phyloP scores from a whole-genome alignment of 1,140 invertebrate species.

The Drosophila nasuta region DNA sequence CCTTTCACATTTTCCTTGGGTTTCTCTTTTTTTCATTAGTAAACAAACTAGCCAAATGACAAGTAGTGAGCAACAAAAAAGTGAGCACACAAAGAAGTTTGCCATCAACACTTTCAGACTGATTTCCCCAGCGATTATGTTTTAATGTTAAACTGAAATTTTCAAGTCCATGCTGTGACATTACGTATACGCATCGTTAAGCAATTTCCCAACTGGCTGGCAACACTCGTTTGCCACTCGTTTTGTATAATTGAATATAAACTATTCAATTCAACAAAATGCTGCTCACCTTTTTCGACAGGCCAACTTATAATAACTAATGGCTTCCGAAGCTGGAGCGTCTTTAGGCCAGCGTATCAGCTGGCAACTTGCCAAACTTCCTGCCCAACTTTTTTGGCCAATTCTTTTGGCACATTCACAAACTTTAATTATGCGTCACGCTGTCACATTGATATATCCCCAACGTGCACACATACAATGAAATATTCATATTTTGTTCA shows the following conservation, averaged over 20 bases:
- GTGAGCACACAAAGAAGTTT: slow-evolving; percentile 17
- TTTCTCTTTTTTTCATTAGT: slow-evolving; percentile 55
- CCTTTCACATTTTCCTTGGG: neutral
- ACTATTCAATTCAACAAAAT: slow-evolving; percentile 12
- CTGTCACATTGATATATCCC: slow-evolving; percentile 40
- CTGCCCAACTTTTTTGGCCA: slow-evolving; percentile 33
- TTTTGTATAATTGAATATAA: slow-evolving; percentile 23
- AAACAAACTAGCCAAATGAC: slow-evolving; percentile 19
- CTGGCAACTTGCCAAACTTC: slow-evolving; percentile 59
- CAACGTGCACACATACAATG: slow-evolving; percentile 15
- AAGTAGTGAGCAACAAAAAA: slow-evolving; percentile 31
- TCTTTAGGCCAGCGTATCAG: slow-evolving; percentile 44
- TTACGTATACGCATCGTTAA: slow-evolving; percentile 31
- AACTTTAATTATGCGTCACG: slow-evolving; percentile 71
- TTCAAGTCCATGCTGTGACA: slow-evolving; percentile 32
- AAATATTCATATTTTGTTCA: neutral
- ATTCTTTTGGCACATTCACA: slow-evolving; percentile 57
- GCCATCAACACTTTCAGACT: slow-evolving; percentile 58
- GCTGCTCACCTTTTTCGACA: slow-evolving; percentile 15
- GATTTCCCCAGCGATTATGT: slow-evolving; percentile 62
- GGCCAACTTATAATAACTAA: slow-evolving; percentile 46
- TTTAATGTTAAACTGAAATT: slow-evolving; percentile 30
- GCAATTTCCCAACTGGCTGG: slow-evolving; percentile 3
- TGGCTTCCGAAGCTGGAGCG: slow-evolving; percentile 46
- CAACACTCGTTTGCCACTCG: neutral